These are phyloP conservation scores for Tetraneura akinire DNA, from an alignment of 1,140 invertebrate species.

Conservation along the genomic window DNA sequence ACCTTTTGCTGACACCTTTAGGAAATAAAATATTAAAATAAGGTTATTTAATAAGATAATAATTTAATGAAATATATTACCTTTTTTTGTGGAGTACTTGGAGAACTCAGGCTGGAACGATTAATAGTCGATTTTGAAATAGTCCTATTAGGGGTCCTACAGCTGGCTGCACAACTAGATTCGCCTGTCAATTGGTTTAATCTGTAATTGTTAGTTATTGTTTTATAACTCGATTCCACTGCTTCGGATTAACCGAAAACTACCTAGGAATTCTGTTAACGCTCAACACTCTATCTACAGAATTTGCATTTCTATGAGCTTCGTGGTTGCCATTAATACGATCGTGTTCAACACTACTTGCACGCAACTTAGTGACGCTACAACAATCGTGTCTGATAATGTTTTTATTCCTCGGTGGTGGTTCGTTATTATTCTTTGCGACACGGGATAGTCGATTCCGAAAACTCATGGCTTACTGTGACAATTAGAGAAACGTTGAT, in stretches of 20 bases:
- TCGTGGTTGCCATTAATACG: constrained; percentile 45
- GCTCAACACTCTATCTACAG: constrained; percentile 40
- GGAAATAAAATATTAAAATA: not conserved
- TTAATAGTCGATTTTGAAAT: not conserved
- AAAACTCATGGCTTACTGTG: constrained; percentile 46
- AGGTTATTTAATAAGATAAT: not conserved
- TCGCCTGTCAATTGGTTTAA: constrained; percentile 46
- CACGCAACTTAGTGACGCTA: constrained; percentile 21
- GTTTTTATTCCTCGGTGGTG: constrained; percentile 34
- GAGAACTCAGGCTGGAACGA: constrained; percentile 34
- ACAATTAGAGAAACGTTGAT: not conserved
- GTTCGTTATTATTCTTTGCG: constrained; percentile 43
- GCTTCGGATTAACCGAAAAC: constrained; percentile 6
- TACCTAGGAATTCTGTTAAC: constrained; percentile 47
- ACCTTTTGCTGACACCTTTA: constrained; percentile 24
- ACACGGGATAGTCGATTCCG: constrained; percentile 46
- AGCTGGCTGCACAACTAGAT: constrained; percentile 27
- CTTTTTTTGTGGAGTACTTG: constrained; percentile 41
- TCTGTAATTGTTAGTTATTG: constrained; percentile 44
- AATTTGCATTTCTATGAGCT: constrained; percentile 36
- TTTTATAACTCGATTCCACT: constrained; percentile 45
- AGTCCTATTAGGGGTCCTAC: constrained; percentile 35
- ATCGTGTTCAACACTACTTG: constrained; percentile 42
- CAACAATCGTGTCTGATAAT: constrained; percentile 33
- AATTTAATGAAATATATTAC: not conserved